A percentile compares a stretch with the other conserved stretches of the same genome.
These are phyloP conservation scores for Chironomus riparius DNA, from an alignment of 2,888 invertebrate species.

Conservation along the genomic window DNA sequence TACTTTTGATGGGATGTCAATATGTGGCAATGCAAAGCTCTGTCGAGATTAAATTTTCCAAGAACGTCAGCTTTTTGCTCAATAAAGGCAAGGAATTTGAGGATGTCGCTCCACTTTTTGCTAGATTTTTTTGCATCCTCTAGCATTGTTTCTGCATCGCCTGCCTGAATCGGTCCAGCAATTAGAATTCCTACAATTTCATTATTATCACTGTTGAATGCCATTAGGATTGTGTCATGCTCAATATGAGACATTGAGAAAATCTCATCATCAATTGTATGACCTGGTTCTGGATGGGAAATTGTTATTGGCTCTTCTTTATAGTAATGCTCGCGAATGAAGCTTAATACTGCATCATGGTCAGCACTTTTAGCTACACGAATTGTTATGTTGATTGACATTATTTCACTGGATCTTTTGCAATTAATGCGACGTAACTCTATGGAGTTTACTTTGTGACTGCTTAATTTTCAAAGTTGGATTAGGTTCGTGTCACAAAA, in stretches of 20 bases:
- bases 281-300: constrained; percentile 33
- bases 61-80: constrained; percentile 36
- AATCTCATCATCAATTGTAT: constrained; percentile 34
- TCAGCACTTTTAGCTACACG: constrained; percentile 32
- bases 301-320: constrained; percentile 37
- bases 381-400: constrained; percentile 27
- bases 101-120: constrained; percentile 35
- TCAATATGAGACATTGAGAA: constrained; percentile 34
- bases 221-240: constrained; percentile 34
- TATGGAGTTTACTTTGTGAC: no score
- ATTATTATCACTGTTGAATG: constrained; percentile 27
- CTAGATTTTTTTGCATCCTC: constrained; percentile 31
- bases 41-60: constrained; percentile 32
- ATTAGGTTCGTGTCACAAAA: no score
- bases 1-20: constrained; percentile 34
- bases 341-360: constrained; percentile 33
- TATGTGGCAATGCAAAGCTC: constrained; percentile 35
- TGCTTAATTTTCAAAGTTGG: no score
- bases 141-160: constrained; percentile 32
- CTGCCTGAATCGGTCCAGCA: constrained; percentile 35
- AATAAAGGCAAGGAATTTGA: constrained; percentile 33
- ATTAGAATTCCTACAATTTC: constrained; percentile 35
- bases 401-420: neutral
- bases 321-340: constrained; percentile 36
- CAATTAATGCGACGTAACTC: no score